Conservation (phyloP, 2,797 vertebrate genomes). For the Halcyon badia region DNA sequence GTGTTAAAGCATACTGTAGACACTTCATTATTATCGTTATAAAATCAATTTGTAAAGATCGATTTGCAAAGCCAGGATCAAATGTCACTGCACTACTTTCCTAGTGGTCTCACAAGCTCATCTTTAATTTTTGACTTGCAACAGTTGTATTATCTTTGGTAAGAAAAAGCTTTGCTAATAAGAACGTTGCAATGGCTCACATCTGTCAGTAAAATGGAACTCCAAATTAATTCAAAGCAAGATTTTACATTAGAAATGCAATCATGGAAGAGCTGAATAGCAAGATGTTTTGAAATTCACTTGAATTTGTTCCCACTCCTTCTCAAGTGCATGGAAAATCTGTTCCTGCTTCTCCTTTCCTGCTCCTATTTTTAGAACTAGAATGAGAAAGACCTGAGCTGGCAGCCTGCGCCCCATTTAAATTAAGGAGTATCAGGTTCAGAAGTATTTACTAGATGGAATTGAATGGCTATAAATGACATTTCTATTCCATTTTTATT, state of each 20-base stretch:
- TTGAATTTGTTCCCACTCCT: constrained; percentile 22
- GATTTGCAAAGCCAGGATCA: neutral
- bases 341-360: constrained; percentile 1
- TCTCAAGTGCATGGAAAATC: constrained; percentile 18
- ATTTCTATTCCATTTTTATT: neutral
- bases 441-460: neutral
- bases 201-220: neutral
- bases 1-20: neutral
- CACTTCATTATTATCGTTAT: neutral
- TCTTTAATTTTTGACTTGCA: neutral
- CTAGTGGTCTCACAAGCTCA: neutral
- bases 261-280: neutral
- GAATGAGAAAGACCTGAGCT: neutral
- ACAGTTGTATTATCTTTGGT: neutral
- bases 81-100: neutral
- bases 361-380: constrained; percentile 20
- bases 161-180: neutral
- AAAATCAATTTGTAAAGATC: neutral
- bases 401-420: neutral
- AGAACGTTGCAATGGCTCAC: neutral
- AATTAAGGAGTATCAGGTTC: neutral
- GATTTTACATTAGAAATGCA: constrained; percentile 6
- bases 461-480: neutral
- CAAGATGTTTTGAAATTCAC: neutral
- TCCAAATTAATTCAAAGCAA: constrained; percentile 35